Evolutionary conservation across 2,113 vertebrate genomes (phyloP), one percentile per base, ranked within the genome.

Genomic region (Oncorhynchus clarkii): DNA sequence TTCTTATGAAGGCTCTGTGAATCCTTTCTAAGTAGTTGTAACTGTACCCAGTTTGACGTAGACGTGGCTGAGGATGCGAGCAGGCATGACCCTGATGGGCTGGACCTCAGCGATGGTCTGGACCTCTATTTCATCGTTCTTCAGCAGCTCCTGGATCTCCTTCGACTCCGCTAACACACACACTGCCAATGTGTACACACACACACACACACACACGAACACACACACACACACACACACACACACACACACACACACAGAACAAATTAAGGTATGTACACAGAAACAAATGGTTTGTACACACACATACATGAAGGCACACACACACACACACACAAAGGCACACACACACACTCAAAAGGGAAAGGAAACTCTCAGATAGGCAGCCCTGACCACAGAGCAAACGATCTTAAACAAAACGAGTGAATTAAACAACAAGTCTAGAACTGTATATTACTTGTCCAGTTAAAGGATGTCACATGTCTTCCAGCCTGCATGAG

Each of bases 61-160:
- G 76, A 99, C 89, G 48, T 97, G 96, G 89, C 98, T 99, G 68
- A 99, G 93, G 88, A 99, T 96, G 68, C 96, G 96, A 85, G 97
- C 96, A 18, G 98, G 96, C 84, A 98, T 93, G 74, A 99, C 95
- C 74, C 94, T 91, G 83, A 98, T 95, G 0, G 98, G 97, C 70
- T 92, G 78, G 75, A 96, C 95, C 4, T 98, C 96, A 14, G 94
- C 89, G 54, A 97, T 91, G 1, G 94, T 96, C 89, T 99, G 95
- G 49, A 97, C 93, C 1, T 60, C 74, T 22, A 99, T 82, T 49
- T 95, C 96, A 54, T 92, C 91, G 60, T 93, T 92, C 75, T 66
- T 92, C 78, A 99, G 82, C 73, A 98, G 82, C 65, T 89, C 90
- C 92, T 96, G 94, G 84, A 99, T 96, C 86, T 95, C 88, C 77